A percentile compares a stretch with the other conserved stretches of the same genome.
Evolutionary conservation across 2,113 vertebrate genomes (phyloP).

Genomic region (Aegypius monachus): DNA sequence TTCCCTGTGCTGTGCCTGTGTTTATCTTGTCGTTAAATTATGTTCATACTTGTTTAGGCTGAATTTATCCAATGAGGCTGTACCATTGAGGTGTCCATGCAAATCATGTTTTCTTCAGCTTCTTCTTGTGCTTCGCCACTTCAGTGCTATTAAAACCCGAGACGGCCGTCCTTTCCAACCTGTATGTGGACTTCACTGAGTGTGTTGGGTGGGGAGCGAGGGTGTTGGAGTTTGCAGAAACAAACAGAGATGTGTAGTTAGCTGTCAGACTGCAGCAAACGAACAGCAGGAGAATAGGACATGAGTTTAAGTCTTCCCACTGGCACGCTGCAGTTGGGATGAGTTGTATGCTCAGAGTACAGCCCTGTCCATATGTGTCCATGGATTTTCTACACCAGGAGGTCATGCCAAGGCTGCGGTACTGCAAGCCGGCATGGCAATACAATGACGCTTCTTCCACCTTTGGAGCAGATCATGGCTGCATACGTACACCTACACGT

Average conservation of each 20-base stretch:
- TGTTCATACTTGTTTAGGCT: background rate
- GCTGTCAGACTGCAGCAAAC: background rate
- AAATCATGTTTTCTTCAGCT: background rate
- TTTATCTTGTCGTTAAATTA: background rate
- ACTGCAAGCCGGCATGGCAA: background rate
- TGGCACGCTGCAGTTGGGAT: background rate
- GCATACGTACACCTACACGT: fast-evolving
- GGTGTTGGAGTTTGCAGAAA: background rate
- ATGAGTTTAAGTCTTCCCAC: background rate
- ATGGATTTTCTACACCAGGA: background rate
- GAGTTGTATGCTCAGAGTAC: background rate
- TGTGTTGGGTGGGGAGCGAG: background rate
- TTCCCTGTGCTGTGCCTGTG: background rate
- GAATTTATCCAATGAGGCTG: background rate
- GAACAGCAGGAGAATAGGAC: background rate
- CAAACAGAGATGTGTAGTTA: fast-evolving
- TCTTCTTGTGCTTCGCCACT: background rate
- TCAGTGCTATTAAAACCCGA: background rate
- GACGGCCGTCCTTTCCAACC: background rate
- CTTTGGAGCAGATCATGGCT: background rate
- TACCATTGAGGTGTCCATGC: background rate
- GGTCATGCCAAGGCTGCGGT: no score
- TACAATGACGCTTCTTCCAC: background rate
- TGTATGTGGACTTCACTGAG: background rate
- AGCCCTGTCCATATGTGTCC: background rate